Base-by-base conservation (phyloP, 1,140 invertebrate species). In the Bombyx mori region DNA sequence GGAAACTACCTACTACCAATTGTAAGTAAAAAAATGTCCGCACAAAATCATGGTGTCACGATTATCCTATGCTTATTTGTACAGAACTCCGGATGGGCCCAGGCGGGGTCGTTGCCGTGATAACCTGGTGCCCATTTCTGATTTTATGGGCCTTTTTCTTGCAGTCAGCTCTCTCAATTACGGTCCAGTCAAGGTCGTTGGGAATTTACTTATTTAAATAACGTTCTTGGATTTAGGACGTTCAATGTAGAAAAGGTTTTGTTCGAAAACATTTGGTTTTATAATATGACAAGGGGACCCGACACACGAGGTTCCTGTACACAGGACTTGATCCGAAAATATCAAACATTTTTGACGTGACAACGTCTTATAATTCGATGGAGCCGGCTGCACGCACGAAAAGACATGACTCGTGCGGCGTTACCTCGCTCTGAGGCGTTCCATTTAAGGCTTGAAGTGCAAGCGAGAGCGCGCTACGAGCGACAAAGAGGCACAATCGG, bases 41-140 rank as follows among this genome's bases (percentile, higher is more conserved):
- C 22, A 12, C 18, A 44, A 52, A 50, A 26, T 47, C 48, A 44
- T 44, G 22, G 54, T 18, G 7, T 44, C 42, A n/a, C 48, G 46
- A 50, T 42, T 51, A 35, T 53, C 9, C 7, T 18, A 56, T 53
- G 54, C 49, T 56, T 61, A 56, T 61, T 61, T 48, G 54, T 53
- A 43, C 18, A 53, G 44, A 35, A 35, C 26, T 35, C 18, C 59
- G 12, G 44, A 60, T 46, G 50, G 50, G n/a, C 45, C 59, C 54
- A 22, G 7, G 35, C 12, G 54, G 59, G 54, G 12, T n/a, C 48
- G 44, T 61, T 61, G 52, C 26, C 42, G 54, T 61, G 54, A 61
- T 61, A 61, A 61, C 59, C 49, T 61, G 54, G 35, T 44, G 53
- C 44, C 48, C 54, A 45, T 54, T 56, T 51, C 54, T 48, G 59